Evolutionary conservation across 2,888 invertebrate species (phyloP).

Genomic region (Zhuqinia jingwanae): DNA sequence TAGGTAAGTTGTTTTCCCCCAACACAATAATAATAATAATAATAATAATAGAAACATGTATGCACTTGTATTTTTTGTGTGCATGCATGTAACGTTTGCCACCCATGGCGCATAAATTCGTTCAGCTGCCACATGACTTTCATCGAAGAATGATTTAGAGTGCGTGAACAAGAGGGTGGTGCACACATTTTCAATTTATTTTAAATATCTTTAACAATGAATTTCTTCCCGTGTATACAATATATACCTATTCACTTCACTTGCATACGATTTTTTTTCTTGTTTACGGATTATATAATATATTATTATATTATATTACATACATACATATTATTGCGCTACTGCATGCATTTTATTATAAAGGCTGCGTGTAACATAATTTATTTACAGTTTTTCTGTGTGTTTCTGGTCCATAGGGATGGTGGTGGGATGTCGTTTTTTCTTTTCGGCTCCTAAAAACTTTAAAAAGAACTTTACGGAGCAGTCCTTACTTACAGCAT

Average conservation of each 20-base stretch:
- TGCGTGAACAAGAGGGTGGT: conserved; percentile 69
- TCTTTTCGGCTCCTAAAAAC: no score
- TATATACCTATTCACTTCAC: neutral
- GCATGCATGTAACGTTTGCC: conserved; percentile 31
- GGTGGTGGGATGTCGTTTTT: no score
- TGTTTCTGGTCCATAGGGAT: no score
- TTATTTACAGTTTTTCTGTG: no score
- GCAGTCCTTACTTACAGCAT: no score
- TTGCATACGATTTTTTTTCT: no score
- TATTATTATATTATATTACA: conserved; percentile 7
- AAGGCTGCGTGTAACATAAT: no score
- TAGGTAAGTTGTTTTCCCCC: no score
- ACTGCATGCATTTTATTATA: no score
- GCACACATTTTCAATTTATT: conserved; percentile 68
- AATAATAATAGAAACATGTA: neutral
- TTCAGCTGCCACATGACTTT: conserved; percentile 69
- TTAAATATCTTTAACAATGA: conserved; percentile 57
- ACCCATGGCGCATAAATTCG: conserved; percentile 71
- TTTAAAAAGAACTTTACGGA: no score
- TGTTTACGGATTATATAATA: conserved; percentile 12
- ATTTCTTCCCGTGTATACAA: neutral
- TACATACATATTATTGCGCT: neutral
- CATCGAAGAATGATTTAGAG: conserved; percentile 71
- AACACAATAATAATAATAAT: no score
- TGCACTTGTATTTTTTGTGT: conserved; percentile 24